Evolutionary conservation across 2,113 vertebrate genomes (phyloP), one percentile per base, ranked within the genome.

Genomic region (Nerophis ophidion): DNA sequence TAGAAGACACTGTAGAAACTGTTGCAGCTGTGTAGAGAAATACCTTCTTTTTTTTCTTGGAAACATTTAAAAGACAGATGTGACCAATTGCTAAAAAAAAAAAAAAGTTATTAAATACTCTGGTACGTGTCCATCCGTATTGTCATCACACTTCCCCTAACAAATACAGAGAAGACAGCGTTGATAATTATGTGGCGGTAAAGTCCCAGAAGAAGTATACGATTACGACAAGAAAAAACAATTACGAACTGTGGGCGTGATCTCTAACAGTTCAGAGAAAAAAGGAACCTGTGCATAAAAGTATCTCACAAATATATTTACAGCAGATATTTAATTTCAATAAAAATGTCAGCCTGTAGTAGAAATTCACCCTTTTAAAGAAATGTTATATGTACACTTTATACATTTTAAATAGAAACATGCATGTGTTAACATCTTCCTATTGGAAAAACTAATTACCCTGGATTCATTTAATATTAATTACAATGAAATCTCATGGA

Each of bases 351-450:
- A 81, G 86, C 83, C 79, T 81, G 83, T 79, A 78, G 80, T 89
- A 91, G 79, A 90, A 91, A 91, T 87, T 79, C 80, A 89, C 86
- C 85, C 84, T 87, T 86, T 42, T 16, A 89, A 88, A 88, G 88
- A 90, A 85, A 88, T 78, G 79, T 82, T 81, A 72, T 89, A 90
- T 91, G 82, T 90, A 91, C 90, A 91, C 75, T 89, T 86, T 91
- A 71, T 90, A 91, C 88, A 91, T 66, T 88, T 91, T 90, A 90
- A 90, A 87, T 90, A 90, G 82, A 91, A 89, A 90, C 90, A 91
- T 90, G 89, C 89, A 86, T 85, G 83, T 87, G 85, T 90, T 87
- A 84, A 81, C 84, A 76, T 78, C 77, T 83, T 81, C 77, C 83
- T 82, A 83, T 48, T 75, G 69, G 81, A 85, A 68, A 74, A 80